Percentiles rank a stretch among this genome's conserved stretches.
These are phyloP conservation scores for Ianthella basta DNA, from an alignment of 37 sponge, comb jelly and placozoan genomes.

Conservation along the genomic window DNA sequence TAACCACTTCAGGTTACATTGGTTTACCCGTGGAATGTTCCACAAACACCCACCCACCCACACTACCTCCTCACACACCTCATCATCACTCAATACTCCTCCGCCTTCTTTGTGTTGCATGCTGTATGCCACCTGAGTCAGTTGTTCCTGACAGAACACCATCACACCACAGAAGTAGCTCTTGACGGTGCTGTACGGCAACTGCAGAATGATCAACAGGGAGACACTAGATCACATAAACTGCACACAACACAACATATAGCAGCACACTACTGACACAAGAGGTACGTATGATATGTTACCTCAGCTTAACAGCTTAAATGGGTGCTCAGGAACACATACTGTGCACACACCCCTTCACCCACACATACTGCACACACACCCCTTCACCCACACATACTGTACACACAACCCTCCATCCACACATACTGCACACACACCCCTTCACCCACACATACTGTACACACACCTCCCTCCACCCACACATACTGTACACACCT, in stretches of 20 bases:
- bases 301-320: not conserved
- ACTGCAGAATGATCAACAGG: not conserved
- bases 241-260: not conserved
- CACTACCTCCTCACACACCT: not conserved
- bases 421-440: constrained; percentile 9
- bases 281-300: not conserved
- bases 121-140: not conserved
- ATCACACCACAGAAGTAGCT: constrained; percentile 17
- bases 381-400: not conserved
- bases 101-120: not conserved
- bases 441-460: not conserved
- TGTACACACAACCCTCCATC: not conserved
- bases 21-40: too few species aligned
- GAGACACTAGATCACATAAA: not conserved
- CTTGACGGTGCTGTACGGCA: constrained; percentile 11
- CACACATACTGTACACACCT: not conserved
- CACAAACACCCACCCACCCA: not conserved
- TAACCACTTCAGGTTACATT: too few species aligned
- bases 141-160: not conserved
- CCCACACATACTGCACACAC: constrained; percentile 18
- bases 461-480: not conserved
- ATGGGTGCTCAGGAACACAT: not conserved
- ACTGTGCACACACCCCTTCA: not conserved
- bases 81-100: not conserved
- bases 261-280: not conserved